phyloP scores from a whole-genome alignment of 2,113 vertebrate genomes.

The Typhlomys cinereus region DNA sequence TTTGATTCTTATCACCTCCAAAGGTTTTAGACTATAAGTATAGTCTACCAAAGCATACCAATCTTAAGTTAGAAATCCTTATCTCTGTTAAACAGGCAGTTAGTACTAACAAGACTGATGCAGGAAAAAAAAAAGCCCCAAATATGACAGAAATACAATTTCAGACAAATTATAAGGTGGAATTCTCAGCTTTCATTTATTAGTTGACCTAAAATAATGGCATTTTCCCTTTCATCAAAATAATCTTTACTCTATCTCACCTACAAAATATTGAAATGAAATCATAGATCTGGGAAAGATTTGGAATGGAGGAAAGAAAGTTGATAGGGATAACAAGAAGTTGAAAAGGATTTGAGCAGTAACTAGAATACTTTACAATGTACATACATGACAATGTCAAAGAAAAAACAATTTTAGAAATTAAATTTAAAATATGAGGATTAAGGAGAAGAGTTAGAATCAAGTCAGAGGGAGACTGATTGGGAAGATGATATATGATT shows the following conservation, averaged over 20 bases:
- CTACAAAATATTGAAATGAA: background rate
- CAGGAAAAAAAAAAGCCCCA: background rate
- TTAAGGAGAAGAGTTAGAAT: background rate
- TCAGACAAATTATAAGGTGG: background rate
- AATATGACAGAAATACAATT: background rate
- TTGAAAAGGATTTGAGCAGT: too few relatives aligned
- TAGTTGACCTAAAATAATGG: background rate
- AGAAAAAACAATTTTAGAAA: too few relatives aligned
- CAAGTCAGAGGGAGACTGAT: too few relatives aligned
- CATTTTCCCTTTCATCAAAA: background rate
- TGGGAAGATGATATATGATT: too few relatives aligned
- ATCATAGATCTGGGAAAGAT: too few relatives aligned
- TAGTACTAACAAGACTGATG: background rate
- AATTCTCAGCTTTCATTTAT: background rate
- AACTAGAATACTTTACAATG: too few relatives aligned
- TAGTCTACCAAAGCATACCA: background rate
- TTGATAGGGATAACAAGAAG: too few relatives aligned
- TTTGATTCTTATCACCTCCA: background rate
- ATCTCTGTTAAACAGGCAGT: background rate
- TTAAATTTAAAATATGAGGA: too few relatives aligned
- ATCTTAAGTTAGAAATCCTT: background rate
- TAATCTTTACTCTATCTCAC: background rate
- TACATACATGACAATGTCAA: too few relatives aligned
- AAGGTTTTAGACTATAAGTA: background rate
- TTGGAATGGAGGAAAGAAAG: too few relatives aligned